Base-by-base conservation (phyloP, 2,797 vertebrate genomes). In the Cuculus canorus region DNA sequence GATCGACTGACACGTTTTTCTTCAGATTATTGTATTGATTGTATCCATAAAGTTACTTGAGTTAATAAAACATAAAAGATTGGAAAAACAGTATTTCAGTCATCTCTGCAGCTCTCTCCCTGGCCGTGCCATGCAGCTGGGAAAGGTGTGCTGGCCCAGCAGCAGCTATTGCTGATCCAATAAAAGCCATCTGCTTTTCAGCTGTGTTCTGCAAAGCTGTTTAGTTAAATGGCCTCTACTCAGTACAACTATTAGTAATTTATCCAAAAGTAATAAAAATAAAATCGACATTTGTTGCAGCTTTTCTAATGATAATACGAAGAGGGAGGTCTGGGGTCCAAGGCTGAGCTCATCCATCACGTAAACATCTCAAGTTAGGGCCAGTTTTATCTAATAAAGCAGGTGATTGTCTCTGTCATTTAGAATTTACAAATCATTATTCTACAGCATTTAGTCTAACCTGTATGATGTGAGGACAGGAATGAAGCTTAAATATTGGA, bases 81-180 rank as follows among this genome's bases (percentile, higher is more conserved):
- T 19, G 47, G 22, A 45, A 84, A 84, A 86, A 68, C 2, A 16
- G 10, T 7, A 6, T 76, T 84, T 37, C 8, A n/a, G 84, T 17
- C 10, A 2, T 2, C n/a, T 72, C 68, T n/a, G 54, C 43, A 52
- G 35, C n/a, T 32, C 4, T 19, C 54, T 71, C 15, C 14, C 45
- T 4, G 7, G 57, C 45, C n/a, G 0, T 2, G 15, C 50, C 37
- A 15, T 1, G 15, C 0, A 3, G 19, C 10, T 33, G 18, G 21
- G 41, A 25, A 53, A 30, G 22, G 3, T 17, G 32, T 50, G 19
- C 10, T 56, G 48, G 70, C 45, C 70, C 70, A 11, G 43, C 32
- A 32, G 52, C 48, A 45, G 23, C 39, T 17, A 0, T 5, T 17
- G 30, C 54, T 54, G 9, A 2, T 3, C 43, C 25, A 32, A n/a